Base-by-base conservation (phyloP, 2,113 vertebrate species). In the Murina feae region DNA sequence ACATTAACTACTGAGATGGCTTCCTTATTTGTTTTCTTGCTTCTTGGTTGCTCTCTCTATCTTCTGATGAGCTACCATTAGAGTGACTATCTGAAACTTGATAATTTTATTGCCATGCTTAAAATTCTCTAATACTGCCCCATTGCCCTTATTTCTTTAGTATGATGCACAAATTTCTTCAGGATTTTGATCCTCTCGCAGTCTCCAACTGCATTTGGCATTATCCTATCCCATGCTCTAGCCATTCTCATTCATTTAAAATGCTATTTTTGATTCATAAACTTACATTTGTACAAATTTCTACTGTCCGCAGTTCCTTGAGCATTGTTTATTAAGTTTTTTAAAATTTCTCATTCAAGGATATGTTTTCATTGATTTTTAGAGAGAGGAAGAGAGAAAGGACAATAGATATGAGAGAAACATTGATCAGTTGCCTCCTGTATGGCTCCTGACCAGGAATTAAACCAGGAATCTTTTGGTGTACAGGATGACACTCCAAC, bases 81-180 rank as follows among this genome's bases (percentile, higher is more conserved):
- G 30, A 93, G 71, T 78, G 51, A 32, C 63, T 95, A 65, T 84
- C 32, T 91, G 79, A 85, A 92, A 42, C 1, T 7, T 86, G 39
- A 39, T 81, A 51, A 69, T 92, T 89, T 92, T 79, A 66, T 83
- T 92, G 79, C 42, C 51, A 44, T 89, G 65, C 35, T 79, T 92
- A 65, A 79, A 89, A 78, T 63, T 53, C 17, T 68, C 83, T 58
- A 83, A 9, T 63, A 47, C 71, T 7, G 11, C 53, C 28, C 63
- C 30, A 32, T 75, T 92, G 42, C 37, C 6, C 39, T 51, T 84
- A 18, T 87, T 21, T 75, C 32, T 90, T 68, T 47, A 85, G n/a
- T 65, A 20, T 84, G 16, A 30, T 75, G 16, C 23, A 69, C 14
- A 94, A 1, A 8, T 79, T 78, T 92, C 79, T 72, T 55, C 23